A percentile compares a stretch with the other conserved stretches of the same genome.
Evolutionary conservation across 2,888 invertebrate species (phyloP).

Genomic region (Mythimna albipuncta): DNA sequence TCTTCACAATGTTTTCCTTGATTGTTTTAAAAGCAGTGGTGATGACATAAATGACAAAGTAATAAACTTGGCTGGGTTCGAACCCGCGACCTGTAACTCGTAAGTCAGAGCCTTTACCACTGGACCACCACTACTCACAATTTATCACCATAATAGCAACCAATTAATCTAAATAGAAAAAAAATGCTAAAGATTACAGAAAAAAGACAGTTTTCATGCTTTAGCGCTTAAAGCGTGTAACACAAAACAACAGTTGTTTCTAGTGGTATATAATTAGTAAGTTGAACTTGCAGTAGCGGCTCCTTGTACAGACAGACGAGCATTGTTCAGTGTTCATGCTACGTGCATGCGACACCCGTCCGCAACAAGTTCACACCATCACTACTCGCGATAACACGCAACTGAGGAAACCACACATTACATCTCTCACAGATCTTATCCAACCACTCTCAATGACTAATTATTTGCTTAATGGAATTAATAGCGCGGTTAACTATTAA

Average conservation of each 20-base stretch:
- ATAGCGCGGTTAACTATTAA: conserved; percentile 43
- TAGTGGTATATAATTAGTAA: conserved; percentile 31
- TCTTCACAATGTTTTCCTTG: no score
- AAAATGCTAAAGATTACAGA: not conserved
- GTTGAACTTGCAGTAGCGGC: conserved; percentile 51
- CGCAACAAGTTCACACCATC: conserved; percentile 69
- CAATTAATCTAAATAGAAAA: no score
- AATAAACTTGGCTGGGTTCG: no score
- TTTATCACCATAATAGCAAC: no score
- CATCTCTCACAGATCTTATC: conserved; percentile 41
- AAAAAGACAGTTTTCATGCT: not conserved
- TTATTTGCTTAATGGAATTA: conserved; percentile 56
- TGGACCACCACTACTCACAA: no score
- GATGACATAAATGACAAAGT: no score
- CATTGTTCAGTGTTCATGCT: conserved; percentile 66
- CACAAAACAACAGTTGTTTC: conserved; percentile 9
- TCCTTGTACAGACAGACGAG: conserved; percentile 47
- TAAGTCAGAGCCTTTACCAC: no score
- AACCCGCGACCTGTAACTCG: no score
- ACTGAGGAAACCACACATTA: conserved; percentile 49
- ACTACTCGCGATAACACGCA: conserved; percentile 56
- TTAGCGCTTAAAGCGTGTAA: not conserved
- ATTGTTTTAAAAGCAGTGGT: no score
- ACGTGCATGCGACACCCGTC: conserved; percentile 49
- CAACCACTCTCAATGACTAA: conserved; percentile 47